Evolutionary conservation across 92 coral and sea anemone species (phyloP).

Genomic region (Meandrina meandrites): DNA sequence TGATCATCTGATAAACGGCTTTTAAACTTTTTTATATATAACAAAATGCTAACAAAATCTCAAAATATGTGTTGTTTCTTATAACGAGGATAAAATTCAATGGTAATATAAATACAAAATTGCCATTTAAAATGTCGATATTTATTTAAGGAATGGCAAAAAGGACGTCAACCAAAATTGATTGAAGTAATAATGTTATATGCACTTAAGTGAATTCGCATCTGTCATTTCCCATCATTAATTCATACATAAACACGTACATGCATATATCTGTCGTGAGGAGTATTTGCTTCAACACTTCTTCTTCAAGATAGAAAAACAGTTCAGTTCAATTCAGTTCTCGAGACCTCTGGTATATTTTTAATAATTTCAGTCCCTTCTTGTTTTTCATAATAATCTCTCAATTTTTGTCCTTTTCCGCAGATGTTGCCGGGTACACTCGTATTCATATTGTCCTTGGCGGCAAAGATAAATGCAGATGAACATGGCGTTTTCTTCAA

Average conservation of each 20-base stretch:
- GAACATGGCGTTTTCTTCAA: background rate
- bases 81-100: too few relatives aligned
- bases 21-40: too few relatives aligned
- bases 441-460: background rate
- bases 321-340: background rate
- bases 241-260: background rate
- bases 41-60: too few relatives aligned
- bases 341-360: too few relatives aligned
- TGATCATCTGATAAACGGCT: too few relatives aligned
- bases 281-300: background rate
- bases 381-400: background rate
- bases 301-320: background rate
- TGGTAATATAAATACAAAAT: background rate
- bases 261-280: background rate
- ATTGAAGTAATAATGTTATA: background rate
- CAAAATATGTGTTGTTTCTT: background rate
- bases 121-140: background rate
- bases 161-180: background rate
- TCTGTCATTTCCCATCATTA: background rate
- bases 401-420: background rate
- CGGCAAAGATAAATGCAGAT: background rate
- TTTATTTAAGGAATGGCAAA: background rate
- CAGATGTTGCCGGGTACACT: background rate
- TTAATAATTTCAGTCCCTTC: too few relatives aligned
- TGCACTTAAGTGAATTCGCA: background rate